These are phyloP conservation scores for Melanostoma scalare DNA, from an alignment of 2,888 invertebrate species.

Conservation along the genomic window DNA sequence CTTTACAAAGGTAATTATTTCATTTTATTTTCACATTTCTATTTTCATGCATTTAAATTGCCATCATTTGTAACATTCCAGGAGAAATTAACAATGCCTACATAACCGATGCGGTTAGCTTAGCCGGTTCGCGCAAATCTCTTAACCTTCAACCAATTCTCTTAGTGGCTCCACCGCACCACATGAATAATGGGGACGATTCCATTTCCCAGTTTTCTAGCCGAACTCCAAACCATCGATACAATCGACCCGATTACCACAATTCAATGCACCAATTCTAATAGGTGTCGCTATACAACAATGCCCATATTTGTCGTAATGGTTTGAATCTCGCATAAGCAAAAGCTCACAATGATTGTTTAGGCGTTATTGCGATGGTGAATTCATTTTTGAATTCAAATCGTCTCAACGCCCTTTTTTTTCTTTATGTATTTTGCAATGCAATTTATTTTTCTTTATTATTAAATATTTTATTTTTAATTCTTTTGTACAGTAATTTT, in stretches of 20 bases:
- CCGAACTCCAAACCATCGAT: slow-evolving; percentile 85
- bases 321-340: slow-evolving; percentile 65
- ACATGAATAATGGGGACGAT: slow-evolving; percentile 84
- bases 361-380: slow-evolving; percentile 49
- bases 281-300: slow-evolving; percentile 68
- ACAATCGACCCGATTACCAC: slow-evolving; percentile 83
- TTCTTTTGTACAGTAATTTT: slow-evolving; percentile 71
- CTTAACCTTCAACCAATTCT: slow-evolving; percentile 93
- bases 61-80: slow-evolving; percentile 80
- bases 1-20: slow-evolving; percentile 85
- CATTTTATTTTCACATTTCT: not conserved
- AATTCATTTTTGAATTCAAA: slow-evolving; percentile 69
- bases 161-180: slow-evolving; percentile 83
- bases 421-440: slow-evolving; percentile 11
- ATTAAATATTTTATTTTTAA: slow-evolving; percentile 9
- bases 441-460: slow-evolving; percentile 28
- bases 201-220: slow-evolving; percentile 91
- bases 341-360: slow-evolving; percentile 36
- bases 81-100: slow-evolving; percentile 95
- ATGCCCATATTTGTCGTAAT: not conserved
- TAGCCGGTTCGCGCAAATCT: slow-evolving; percentile 93
- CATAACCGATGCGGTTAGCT: slow-evolving; percentile 92
- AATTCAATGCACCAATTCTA: slow-evolving; percentile 89
- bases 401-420: slow-evolving; percentile 20
- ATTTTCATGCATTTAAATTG: slow-evolving; percentile 26